phyloP scores from a whole-genome alignment of 30 jellyfish, hydroid and myxozoan species.

The Turritopsis rubra region DNA sequence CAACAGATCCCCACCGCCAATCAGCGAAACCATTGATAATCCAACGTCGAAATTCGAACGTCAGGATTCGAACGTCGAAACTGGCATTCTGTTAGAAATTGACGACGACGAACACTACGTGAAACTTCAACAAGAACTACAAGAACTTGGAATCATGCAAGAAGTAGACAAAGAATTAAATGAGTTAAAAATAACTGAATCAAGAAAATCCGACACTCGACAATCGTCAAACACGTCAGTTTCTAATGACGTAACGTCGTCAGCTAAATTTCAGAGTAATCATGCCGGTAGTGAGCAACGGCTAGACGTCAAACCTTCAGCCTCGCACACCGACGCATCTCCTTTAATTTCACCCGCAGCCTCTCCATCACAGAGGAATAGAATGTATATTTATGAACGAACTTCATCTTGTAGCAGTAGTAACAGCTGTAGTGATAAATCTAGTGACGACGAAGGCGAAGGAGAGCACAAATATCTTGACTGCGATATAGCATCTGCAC shows the following conservation, averaged over 20 bases:
- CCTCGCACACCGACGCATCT: slow-evolving; percentile 57
- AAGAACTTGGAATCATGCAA: slow-evolving; percentile 22
- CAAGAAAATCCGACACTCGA: neutral
- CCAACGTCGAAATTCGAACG: neutral
- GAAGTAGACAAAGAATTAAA: neutral
- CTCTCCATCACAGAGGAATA: slow-evolving; percentile 43
- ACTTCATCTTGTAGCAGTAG: slow-evolving; percentile 95
- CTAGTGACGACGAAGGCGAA: slow-evolving; percentile 48
- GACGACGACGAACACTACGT: slow-evolving; percentile 51
- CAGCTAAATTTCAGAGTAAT: neutral
- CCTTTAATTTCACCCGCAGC: slow-evolving; percentile 68
- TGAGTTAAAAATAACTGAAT: slow-evolving; percentile 23
- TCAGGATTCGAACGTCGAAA: slow-evolving; percentile 24
- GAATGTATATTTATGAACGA: slow-evolving; percentile 61
- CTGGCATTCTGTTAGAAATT: slow-evolving; percentile 41
- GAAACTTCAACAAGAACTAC: slow-evolving; percentile 31
- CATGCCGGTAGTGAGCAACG: neutral
- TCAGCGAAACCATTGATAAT: too few relatives aligned
- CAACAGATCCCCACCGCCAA: too few relatives aligned
- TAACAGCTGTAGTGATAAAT: slow-evolving; percentile 14
- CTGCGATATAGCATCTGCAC: neutral
- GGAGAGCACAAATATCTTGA: slow-evolving; percentile 26
- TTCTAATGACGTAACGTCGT: neutral
- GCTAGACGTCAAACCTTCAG: neutral
- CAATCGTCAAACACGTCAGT: slow-evolving; percentile 21